Evolutionary conservation across 2,888 invertebrate species (phyloP), one percentile per base, ranked within the genome.

Genomic region (Leptinotarsa peninsularis): DNA sequence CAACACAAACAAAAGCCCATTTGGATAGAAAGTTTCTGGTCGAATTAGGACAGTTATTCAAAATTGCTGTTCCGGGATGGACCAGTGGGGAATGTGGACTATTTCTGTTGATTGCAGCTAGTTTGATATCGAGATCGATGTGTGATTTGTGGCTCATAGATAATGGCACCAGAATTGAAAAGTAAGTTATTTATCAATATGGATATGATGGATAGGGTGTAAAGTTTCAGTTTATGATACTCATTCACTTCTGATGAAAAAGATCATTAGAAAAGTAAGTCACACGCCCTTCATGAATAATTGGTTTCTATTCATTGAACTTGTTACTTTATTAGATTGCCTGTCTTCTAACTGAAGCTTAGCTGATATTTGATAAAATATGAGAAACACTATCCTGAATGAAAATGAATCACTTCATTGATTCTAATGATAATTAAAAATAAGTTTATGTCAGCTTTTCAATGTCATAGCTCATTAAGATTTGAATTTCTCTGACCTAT

Each of bases 141-240:
- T 98, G 98, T 85, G 99, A 99, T 89, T 91, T 99, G 71, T 99
- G 98, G 98, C 93, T 99, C 90, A 99, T 99, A 82, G 95, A 96
- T 85, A 96, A 95, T 87, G 95, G 96, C 15, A 99, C 99, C 2
- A 91, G 95, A 73, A 93, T 99, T 82, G 99, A 99, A 91, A 96
- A 95, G 95, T 94, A 87, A 72, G 73, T 76, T 67, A 21, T 21
- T 15, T 23, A 27, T 60, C 13, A 23, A 21, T 52, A 21, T 13
- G 7, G 1, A 33, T 7, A 33, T 33, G 7, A 33, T 33, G 43
- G 43, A 43, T 10, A 10, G 7, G 13, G 10, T 3, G 13, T 10
- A 43, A 43, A 43, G 43, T 43, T 18, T 63, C 15, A 63, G 15
- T n/a, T 63, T n/a, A 63, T 13, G 5, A 63, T 17, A 63, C 17